Base-by-base conservation (phyloP, 2,797 vertebrate genomes). In the Mionectes olivaceus region DNA sequence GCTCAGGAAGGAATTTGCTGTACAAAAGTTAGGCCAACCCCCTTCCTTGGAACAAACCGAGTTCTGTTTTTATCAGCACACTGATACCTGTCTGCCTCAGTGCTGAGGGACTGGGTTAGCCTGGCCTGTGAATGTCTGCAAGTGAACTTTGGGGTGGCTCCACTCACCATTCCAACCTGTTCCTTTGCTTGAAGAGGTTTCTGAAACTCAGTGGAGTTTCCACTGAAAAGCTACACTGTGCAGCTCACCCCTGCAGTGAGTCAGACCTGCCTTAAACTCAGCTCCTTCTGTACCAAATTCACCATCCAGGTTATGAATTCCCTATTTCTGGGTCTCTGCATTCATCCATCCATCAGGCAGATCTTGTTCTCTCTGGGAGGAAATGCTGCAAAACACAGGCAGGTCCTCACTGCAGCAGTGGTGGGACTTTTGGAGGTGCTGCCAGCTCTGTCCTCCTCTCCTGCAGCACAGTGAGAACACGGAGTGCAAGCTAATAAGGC, bases 401-500 rank as follows among this genome's bases (percentile, higher is more conserved):
- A 77, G 50, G 13, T 86, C 44, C 52, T 89, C 50, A 1, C 55
- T 84, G 64, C 67, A 52, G 89, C 9, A 32, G n/a, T 24, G 43
- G 47, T 41, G 75, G 60, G 76, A 88, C 70, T 82, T 82, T 0
- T 44, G 75, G 92, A 84, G 70, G 17, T 52, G 81, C 86, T 67
- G 63, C 53, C 49, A 21, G 49, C 83, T 43, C 59, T 44, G 18
- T 87, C 76, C 69, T 35, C 30, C 61, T 32, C 87, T 74, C 27
- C 70, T 59, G 90, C 82, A 95, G 92, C 46, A 7, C 8, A 47
- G 79, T 55, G 87, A 89, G 89, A 65, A 92, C 87, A 69, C 22
- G 22, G 25, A 87, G 82, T 1, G 91, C 94, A 93, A 96, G 87
- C 84, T 95, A 95, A 95, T 95, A 61, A 92, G 95, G 79, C 84